These are phyloP conservation scores for Pangasianodon hypophthalmus DNA, from an alignment of 2,113 vertebrate species.

Conservation along the genomic window DNA sequence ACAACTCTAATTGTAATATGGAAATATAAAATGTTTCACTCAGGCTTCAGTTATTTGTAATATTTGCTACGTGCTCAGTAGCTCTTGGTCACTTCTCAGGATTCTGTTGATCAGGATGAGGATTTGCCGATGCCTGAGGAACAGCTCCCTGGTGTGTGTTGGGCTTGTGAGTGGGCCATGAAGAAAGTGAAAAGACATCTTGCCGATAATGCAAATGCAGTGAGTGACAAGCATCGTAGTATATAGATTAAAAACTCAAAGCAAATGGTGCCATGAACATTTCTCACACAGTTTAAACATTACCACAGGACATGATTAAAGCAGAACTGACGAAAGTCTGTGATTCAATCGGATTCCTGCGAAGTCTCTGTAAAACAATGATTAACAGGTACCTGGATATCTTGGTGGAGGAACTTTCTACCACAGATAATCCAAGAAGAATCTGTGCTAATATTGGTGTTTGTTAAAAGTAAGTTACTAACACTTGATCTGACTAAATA, in stretches of 20 bases:
- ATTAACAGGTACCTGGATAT: not conserved
- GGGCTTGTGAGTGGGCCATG: constrained; percentile 64
- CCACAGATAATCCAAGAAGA: constrained; percentile 59
- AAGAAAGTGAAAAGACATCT: constrained; percentile 46
- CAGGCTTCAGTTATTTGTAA: not conserved
- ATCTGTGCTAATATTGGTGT: constrained; percentile 60
- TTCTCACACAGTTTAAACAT: not conserved
- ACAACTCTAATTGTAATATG: not conserved
- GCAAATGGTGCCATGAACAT: not conserved
- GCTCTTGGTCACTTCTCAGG: not conserved
- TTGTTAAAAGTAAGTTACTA: constrained; percentile 64
- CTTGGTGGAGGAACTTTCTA: constrained; percentile 63
- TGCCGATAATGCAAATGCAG: constrained; percentile 5
- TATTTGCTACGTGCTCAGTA: not conserved
- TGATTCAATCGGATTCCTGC: constrained; percentile 56
- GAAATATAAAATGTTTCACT: not conserved
- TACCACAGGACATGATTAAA: constrained; percentile 35
- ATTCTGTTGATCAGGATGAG: not conserved
- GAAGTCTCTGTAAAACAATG: constrained; percentile 45
- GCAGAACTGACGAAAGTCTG: constrained; percentile 43
- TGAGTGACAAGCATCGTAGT: constrained; percentile 17
- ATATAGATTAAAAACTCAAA: not conserved
- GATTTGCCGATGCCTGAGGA: not conserved
- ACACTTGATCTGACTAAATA: not conserved
- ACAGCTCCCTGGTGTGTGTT: constrained; percentile 57